Evolutionary conservation across 2,113 vertebrate genomes (phyloP).

Genomic region (Motacilla alba): DNA sequence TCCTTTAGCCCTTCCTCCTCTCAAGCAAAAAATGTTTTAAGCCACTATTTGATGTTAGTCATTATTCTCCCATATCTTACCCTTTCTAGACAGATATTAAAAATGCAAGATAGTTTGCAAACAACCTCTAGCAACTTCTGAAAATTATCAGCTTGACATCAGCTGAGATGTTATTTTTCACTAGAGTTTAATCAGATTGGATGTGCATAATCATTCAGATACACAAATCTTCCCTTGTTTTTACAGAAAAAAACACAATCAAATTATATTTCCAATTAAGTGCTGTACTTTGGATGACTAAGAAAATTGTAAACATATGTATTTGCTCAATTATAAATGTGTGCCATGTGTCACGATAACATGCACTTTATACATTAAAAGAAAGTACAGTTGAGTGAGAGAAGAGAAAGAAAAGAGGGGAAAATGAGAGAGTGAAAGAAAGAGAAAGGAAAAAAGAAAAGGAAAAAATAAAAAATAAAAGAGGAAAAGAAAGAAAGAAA

Average conservation of each 20-base stretch:
- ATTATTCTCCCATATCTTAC: not conserved
- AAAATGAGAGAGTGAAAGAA: not conserved
- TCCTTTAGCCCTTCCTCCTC: not conserved
- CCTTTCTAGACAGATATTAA: not conserved
- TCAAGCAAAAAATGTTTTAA: not conserved
- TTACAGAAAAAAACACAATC: not conserved
- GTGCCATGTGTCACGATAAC: not conserved
- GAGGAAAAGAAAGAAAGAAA: fast-evolving
- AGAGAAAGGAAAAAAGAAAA: too few relatives aligned
- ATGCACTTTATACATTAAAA: not conserved
- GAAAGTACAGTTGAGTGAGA: not conserved
- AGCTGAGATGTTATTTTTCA: not conserved
- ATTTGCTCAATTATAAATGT: not conserved
- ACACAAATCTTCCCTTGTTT: not conserved
- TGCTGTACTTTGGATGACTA: not conserved
- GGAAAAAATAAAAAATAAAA: too few relatives aligned
- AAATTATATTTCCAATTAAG: not conserved
- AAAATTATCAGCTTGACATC: conserved; percentile 27
- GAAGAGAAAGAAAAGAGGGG: not conserved
- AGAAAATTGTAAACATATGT: not conserved
- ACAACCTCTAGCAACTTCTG: not conserved
- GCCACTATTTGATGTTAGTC: not conserved
- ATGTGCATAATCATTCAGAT: not conserved
- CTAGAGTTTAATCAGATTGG: not conserved
- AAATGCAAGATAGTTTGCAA: not conserved